Percentiles rank a stretch among this genome's conserved stretches.
Conservation (phyloP, 1,140 invertebrate species). For the Polyergus mexicanus region DNA sequence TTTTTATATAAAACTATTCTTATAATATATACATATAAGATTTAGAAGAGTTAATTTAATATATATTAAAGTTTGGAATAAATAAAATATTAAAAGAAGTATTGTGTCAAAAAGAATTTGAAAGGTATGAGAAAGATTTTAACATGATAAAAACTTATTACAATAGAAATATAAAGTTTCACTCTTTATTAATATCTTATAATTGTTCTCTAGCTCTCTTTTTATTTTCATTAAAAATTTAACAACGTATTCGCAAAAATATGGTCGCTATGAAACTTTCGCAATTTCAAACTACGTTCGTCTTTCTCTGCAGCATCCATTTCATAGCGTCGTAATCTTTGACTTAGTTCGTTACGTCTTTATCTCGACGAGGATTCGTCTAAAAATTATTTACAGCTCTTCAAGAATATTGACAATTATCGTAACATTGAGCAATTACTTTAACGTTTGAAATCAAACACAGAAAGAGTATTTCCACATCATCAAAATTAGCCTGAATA, state of each 20-base stretch:
- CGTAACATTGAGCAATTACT: neutral
- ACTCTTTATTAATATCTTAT: slow-evolving; percentile 11
- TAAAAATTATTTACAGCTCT: slow-evolving; percentile 23
- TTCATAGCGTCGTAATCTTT: neutral
- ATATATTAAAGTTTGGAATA: neutral
- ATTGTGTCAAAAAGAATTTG: too few species aligned
- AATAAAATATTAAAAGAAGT: neutral
- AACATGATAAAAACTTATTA: too few species aligned
- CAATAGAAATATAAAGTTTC: neutral
- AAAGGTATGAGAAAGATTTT: too few species aligned
- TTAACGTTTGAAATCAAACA: neutral
- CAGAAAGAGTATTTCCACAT: neutral
- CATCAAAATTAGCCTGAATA: neutral
- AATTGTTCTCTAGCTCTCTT: neutral
- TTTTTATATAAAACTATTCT: neutral
- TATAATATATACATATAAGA: too few species aligned
- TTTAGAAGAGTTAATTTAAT: too few species aligned
- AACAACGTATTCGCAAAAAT: slow-evolving; percentile 20
- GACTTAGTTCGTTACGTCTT: slow-evolving; percentile 11
- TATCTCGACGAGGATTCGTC: neutral
- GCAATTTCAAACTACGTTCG: slow-evolving; percentile 21
- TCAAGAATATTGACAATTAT: neutral
- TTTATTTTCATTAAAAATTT: neutral
- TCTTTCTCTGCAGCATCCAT: neutral
- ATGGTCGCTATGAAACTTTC: slow-evolving; percentile 31